A percentile compares a stretch with the other conserved stretches of the same genome.
These are phyloP conservation scores for Lerema accius DNA, from an alignment of 1,140 invertebrate genomes.

Conservation along the genomic window DNA sequence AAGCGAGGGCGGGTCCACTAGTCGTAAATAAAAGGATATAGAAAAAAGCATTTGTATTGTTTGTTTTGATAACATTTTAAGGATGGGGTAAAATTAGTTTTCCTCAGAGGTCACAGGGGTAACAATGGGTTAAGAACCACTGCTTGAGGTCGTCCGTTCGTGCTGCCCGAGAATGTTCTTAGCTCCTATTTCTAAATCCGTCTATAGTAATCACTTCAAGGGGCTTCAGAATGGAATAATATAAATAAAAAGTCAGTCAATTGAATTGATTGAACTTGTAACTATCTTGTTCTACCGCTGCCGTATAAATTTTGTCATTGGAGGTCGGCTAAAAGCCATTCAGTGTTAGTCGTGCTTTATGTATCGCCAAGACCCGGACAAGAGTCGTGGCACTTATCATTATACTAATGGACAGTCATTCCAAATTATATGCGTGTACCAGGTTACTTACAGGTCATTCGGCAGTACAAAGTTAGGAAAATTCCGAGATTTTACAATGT, in stretches of 20 bases:
- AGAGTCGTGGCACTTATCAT: constrained; percentile 23
- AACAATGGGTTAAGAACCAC: too few species aligned
- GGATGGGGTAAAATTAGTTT: too few species aligned
- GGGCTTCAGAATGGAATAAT: neutral
- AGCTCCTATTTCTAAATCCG: too few species aligned
- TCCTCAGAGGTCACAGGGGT: too few species aligned
- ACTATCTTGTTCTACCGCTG: neutral
- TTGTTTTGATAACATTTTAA: too few species aligned
- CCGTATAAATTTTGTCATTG: constrained; percentile 21
- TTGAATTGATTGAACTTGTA: neutral
- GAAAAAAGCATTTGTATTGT: too few species aligned
- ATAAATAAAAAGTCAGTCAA: neutral
- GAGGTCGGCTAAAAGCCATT: constrained; percentile 33
- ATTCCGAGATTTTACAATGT: too few species aligned
- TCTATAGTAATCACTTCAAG: too few species aligned
- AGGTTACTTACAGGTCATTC: neutral
- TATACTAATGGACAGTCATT: constrained; percentile 25
- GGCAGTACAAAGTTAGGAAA: neutral
- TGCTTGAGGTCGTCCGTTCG: too few species aligned
- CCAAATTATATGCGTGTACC: constrained; percentile 5
- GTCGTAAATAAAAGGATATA: too few species aligned
- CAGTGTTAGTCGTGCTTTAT: constrained; percentile 29
- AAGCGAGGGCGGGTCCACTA: too few species aligned
- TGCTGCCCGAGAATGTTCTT: too few species aligned
- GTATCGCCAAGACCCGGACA: constrained; percentile 3